Conservation (phyloP, 2,113 vertebrate species). For the Boleophthalmus pectinirostris region DNA sequence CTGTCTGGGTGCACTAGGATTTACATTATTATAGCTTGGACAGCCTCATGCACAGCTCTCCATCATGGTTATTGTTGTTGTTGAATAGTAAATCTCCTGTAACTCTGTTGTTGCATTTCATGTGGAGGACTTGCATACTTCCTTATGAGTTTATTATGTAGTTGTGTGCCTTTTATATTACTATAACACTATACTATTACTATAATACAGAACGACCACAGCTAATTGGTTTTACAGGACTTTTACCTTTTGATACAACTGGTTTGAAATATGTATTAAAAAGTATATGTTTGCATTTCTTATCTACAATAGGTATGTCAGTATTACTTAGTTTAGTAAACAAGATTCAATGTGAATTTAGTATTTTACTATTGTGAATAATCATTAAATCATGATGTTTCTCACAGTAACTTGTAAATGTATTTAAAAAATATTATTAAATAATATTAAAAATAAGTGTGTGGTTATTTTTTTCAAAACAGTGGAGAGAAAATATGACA, state of each 20-base stretch:
- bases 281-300: background rate
- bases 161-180: background rate
- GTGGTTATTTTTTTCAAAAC: background rate
- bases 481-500: background rate
- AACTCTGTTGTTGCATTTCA: conserved; percentile 16
- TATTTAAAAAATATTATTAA: no score
- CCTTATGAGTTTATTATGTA: background rate
- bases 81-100: conserved; percentile 9
- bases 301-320: background rate
- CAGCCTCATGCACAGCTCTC: conserved; percentile 15
- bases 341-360: no score
- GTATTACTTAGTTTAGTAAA: background rate
- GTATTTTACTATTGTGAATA: no score
- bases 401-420: no score
- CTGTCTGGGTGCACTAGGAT: conserved; percentile 20
- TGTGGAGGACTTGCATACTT: conserved; percentile 14
- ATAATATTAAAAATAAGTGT: background rate
- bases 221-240: no score
- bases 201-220: no score
- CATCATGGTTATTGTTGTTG: conserved; percentile 24
- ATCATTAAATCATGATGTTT: no score
- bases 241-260: no score
- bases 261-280: no score
- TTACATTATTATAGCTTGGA: conserved; percentile 18
- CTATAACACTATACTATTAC: no score